Conservation (phyloP, 2,113 vertebrate species). For the Onychostruthus taczanowskii region DNA sequence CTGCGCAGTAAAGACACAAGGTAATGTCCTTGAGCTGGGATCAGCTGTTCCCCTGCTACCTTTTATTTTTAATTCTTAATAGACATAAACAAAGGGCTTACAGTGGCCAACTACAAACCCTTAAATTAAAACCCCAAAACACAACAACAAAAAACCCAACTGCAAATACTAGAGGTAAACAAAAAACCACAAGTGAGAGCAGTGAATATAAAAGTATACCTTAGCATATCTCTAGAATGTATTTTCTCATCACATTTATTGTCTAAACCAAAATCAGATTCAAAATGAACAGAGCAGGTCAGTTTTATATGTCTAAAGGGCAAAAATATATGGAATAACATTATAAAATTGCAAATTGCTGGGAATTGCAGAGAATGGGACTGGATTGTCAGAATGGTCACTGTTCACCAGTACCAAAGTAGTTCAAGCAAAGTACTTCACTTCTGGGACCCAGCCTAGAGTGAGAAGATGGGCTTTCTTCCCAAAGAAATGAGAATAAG, state of each 20-base stretch:
- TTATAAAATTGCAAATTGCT: conserved; percentile 54
- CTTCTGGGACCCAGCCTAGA: conserved; percentile 70
- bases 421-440: conserved; percentile 35
- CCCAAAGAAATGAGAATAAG: conserved; percentile 73
- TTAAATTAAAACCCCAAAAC: neutral
- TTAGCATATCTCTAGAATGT: neutral
- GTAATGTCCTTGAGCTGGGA: neutral
- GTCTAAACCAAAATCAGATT: neutral
- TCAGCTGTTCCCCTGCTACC: neutral
- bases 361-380: conserved; percentile 51
- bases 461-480: conserved; percentile 72
- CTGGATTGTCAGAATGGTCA: conserved; percentile 68
- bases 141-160: neutral
- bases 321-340: conserved; percentile 38
- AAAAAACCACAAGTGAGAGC: neutral
- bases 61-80: neutral
- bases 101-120: neutral
- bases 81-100: neutral
- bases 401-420: conserved; percentile 31
- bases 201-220: neutral
- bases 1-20: neutral
- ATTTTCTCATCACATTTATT: neutral
- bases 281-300: neutral
- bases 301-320: conserved; percentile 13
- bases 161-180: neutral